These are phyloP conservation scores for Arremon brunneinucha DNA, from an alignment of 2,797 vertebrate genomes.

Conservation along the genomic window DNA sequence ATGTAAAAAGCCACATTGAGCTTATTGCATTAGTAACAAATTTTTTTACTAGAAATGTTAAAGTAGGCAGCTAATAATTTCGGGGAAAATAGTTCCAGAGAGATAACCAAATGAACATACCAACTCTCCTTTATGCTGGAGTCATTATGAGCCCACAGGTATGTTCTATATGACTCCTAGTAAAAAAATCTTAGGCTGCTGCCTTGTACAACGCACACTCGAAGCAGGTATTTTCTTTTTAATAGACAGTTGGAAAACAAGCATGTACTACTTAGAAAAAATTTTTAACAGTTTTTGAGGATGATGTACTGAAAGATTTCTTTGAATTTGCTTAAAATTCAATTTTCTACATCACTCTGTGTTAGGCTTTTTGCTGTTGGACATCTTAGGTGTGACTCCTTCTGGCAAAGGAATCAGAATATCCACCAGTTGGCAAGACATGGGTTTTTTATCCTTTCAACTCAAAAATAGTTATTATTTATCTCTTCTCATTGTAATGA, in stretches of 20 bases:
- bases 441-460: not conserved
- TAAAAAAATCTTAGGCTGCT: not conserved
- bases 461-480: not conserved
- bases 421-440: not conserved
- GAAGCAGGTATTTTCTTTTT: not conserved
- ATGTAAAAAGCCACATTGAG: not conserved
- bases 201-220: not conserved
- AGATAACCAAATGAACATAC: not conserved
- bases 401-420: not conserved
- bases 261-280: not conserved
- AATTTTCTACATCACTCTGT: not conserved
- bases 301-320: not conserved
- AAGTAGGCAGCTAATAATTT: not conserved
- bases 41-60: not conserved
- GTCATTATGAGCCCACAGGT: not conserved
- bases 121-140: not conserved
- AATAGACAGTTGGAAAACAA: not conserved
- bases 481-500: not conserved
- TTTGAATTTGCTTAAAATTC: not conserved
- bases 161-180: not conserved
- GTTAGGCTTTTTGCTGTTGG: not conserved
- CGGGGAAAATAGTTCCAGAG: not conserved
- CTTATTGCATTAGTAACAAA: not conserved
- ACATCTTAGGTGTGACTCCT: not conserved
- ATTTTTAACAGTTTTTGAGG: not conserved